Conservation (phyloP, 2,113 vertebrate species). For the Collichthys lucidus region DNA sequence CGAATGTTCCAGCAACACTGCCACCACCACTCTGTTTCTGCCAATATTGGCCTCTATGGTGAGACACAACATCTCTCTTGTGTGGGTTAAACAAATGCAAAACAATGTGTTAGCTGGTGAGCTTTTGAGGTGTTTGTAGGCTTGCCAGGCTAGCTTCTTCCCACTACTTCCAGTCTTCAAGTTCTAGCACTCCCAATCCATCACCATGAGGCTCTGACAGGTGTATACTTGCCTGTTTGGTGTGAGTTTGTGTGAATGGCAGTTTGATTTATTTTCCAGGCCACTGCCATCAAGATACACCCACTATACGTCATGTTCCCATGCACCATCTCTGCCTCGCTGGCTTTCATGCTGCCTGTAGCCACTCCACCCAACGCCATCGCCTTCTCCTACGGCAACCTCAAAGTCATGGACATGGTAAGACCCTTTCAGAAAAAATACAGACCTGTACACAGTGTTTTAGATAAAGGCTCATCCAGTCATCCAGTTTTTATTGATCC, state of each 20-base stretch:
- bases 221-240: conserved; percentile 57
- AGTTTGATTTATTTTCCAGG: conserved; percentile 71
- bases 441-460: conserved; percentile 21
- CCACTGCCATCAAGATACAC: conserved; percentile 87
- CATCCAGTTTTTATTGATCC: conserved; percentile 61
- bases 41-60: conserved; percentile 94
- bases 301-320: conserved; percentile 93
- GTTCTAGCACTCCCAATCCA: neutral
- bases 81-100: neutral
- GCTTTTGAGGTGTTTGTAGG: neutral
- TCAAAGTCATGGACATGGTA: conserved; percentile 91
- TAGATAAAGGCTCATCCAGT: conserved; percentile 35
- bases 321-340: conserved; percentile 86
- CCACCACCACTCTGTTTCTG: conserved; percentile 92
- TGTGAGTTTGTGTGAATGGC: conserved; percentile 87
- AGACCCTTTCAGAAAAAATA: conserved; percentile 53
- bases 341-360: conserved; percentile 95
- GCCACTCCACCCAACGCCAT: conserved; percentile 91
- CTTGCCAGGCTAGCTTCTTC: neutral
- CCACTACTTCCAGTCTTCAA: neutral
- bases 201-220: neutral
- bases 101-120: neutral
- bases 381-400: conserved; percentile 90
- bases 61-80: conserved; percentile 54
- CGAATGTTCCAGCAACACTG: conserved; percentile 91